These are phyloP conservation scores for Thermophis baileyi DNA, from an alignment of 2,113 vertebrate genomes.

Conservation along the genomic window DNA sequence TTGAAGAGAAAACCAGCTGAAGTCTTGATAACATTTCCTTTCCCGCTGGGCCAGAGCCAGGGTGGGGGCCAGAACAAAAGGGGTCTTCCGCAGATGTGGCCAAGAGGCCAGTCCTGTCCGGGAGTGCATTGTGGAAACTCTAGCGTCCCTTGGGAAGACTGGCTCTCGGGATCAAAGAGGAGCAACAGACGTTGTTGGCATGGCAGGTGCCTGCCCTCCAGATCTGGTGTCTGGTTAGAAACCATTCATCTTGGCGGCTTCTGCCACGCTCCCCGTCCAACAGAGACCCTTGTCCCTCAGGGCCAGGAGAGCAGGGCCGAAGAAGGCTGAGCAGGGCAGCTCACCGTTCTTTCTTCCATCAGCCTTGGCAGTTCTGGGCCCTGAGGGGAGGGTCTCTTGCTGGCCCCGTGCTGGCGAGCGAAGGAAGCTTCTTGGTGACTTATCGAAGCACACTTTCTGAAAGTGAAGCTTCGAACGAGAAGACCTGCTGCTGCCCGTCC, in stretches of 20 bases:
- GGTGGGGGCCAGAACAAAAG: constrained; percentile 49
- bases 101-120: neutral
- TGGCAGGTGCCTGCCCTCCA: constrained; percentile 32
- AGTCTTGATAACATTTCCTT: constrained; percentile 51
- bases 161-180: constrained; percentile 4
- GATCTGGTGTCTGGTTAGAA: neutral
- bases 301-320: neutral
- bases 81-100: neutral
- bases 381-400: neutral
- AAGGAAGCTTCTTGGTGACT: neutral
- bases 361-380: neutral
- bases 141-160: neutral
- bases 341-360: neutral
- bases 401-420: neutral
- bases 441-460: neutral
- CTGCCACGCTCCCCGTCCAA: neutral
- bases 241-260: constrained; percentile 11
- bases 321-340: neutral
- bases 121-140: fast-evolving
- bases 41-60: constrained; percentile 36
- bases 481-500: constrained; percentile 65
- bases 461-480: constrained; percentile 36
- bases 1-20: constrained; percentile 68
- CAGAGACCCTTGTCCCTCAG: too few species aligned
- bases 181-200: constrained; percentile 6